Conservation (phyloP, 2,797 vertebrate genomes). For the Hippoglossus hippoglossus region DNA sequence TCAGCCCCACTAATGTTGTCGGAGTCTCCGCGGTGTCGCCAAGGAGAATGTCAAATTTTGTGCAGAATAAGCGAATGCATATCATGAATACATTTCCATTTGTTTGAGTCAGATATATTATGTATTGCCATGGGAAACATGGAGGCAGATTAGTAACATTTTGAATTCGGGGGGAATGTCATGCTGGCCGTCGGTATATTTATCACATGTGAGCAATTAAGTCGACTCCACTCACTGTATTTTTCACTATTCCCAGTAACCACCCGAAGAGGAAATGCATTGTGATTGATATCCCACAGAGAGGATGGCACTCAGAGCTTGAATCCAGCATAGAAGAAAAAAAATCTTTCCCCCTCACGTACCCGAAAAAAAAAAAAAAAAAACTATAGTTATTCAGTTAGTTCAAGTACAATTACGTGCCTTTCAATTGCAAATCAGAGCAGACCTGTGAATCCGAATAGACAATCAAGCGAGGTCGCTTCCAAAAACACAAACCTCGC, state of each 20-base stretch:
- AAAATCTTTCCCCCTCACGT: slow-evolving; percentile 35
- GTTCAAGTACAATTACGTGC: slow-evolving; percentile 80
- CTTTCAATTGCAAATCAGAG: slow-evolving; percentile 87
- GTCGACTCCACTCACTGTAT: slow-evolving; percentile 4
- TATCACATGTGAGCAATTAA: too few relatives aligned
- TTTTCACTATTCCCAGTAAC: slow-evolving; percentile 19
- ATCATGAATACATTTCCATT: slow-evolving; percentile 72
- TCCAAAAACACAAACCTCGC: slow-evolving; percentile 72
- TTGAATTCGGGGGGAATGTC: slow-evolving; percentile 43
- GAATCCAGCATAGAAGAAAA: slow-evolving; percentile 28
- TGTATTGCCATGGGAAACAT: slow-evolving; percentile 58
- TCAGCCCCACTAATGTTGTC: slow-evolving; percentile 42
- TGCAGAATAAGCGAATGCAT: slow-evolving; percentile 58
- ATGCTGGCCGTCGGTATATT: slow-evolving; percentile 2
- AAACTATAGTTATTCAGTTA: slow-evolving; percentile 83
- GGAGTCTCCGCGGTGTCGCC: slow-evolving; percentile 44
- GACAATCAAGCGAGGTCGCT: slow-evolving; percentile 77
- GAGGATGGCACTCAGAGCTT: slow-evolving; percentile 41
- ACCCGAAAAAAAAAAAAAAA: slow-evolving; percentile 41
- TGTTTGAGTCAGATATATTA: slow-evolving; percentile 55
- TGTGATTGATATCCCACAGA: slow-evolving; percentile 21
- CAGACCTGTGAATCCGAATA: slow-evolving; percentile 70
- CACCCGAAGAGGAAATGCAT: slow-evolving; percentile 5
- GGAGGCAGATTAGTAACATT: slow-evolving; percentile 50
- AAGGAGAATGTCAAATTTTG: slow-evolving; percentile 58